Evolutionary conservation across 2,888 invertebrate genomes (phyloP).

Genomic region (Tridacna gigas): DNA sequence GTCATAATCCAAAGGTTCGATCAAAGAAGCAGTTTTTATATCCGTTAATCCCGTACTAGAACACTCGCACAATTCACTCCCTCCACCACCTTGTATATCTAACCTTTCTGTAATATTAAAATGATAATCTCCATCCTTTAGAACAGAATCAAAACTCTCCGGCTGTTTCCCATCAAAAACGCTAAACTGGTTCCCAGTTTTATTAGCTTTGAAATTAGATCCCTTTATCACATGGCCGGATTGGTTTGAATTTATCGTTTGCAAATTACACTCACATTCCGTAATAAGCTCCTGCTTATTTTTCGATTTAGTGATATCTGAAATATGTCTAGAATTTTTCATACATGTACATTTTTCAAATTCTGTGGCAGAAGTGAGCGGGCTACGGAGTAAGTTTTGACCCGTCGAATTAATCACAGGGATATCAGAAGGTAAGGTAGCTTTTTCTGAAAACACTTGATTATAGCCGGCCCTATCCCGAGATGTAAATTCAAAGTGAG

Average conservation of each 20-base stretch:
- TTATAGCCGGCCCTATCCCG: slow-evolving; percentile 52
- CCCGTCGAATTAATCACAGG: slow-evolving; percentile 35
- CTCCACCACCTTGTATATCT: background rate
- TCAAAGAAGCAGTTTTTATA: background rate
- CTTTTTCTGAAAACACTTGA: slow-evolving; percentile 55
- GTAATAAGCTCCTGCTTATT: background rate
- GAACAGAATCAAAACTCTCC: background rate
- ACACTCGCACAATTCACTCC: background rate
- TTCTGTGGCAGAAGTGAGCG: slow-evolving; percentile 37
- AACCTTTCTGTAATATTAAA: slow-evolving; percentile 20
- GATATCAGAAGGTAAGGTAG: slow-evolving; percentile 45
- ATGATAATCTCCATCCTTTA: slow-evolving; percentile 15
- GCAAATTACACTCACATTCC: slow-evolving; percentile 5
- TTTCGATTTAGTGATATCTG: background rate
- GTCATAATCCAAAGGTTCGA: slow-evolving; percentile 2
- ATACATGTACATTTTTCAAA: slow-evolving; percentile 38
- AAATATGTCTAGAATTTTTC: slow-evolving; percentile 23
- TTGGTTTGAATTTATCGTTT: slow-evolving; percentile 7
- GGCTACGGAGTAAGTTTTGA: slow-evolving; percentile 36
- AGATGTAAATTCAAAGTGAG: slow-evolving; percentile 53
- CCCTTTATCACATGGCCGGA: slow-evolving; percentile 3
- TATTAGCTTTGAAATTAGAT: slow-evolving; percentile 19
- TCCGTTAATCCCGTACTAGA: background rate
- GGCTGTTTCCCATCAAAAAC: slow-evolving; percentile 21
- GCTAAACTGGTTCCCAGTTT: slow-evolving; percentile 17